These are phyloP conservation scores for Falco rusticolus DNA, from an alignment of 2,797 vertebrate genomes.

Conservation along the genomic window DNA sequence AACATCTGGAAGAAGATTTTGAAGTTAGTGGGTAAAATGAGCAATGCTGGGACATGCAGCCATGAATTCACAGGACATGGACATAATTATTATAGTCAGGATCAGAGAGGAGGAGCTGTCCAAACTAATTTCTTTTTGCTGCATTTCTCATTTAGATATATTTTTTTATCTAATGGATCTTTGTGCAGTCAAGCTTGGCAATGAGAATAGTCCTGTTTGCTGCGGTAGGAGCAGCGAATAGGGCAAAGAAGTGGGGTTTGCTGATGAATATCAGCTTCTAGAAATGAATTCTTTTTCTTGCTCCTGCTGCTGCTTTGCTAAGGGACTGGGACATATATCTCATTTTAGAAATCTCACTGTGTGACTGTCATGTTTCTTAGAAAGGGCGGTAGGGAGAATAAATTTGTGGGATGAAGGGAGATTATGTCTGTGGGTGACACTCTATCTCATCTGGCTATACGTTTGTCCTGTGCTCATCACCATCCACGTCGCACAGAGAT, in stretches of 20 bases:
- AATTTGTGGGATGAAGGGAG: neutral
- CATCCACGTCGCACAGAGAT: neutral
- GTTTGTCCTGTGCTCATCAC: neutral
- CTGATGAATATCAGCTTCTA: conserved; percentile 26
- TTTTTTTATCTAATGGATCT: conserved; percentile 56
- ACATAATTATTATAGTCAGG: neutral
- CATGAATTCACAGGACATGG: neutral
- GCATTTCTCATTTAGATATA: conserved; percentile 50
- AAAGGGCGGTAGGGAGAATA: conserved; percentile 1
- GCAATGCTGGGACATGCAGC: neutral
- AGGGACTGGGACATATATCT: neutral
- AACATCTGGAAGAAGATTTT: neutral
- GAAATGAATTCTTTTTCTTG: conserved; percentile 17
- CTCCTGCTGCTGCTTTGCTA: conserved; percentile 3
- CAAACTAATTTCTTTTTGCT: conserved; percentile 40
- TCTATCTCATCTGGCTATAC: neutral
- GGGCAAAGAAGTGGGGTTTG: neutral
- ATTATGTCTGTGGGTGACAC: neutral
- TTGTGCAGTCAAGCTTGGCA: neutral
- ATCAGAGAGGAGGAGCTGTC: conserved; percentile 48
- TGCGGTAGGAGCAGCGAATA: neutral
- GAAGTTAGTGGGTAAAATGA: neutral
- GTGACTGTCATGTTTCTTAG: neutral
- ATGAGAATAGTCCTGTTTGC: neutral
- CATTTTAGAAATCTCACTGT: neutral